Percentiles rank a stretch among this genome's conserved stretches.
Conservation (phyloP, 2,113 vertebrate genomes). For the Holacanthus passer region DNA sequence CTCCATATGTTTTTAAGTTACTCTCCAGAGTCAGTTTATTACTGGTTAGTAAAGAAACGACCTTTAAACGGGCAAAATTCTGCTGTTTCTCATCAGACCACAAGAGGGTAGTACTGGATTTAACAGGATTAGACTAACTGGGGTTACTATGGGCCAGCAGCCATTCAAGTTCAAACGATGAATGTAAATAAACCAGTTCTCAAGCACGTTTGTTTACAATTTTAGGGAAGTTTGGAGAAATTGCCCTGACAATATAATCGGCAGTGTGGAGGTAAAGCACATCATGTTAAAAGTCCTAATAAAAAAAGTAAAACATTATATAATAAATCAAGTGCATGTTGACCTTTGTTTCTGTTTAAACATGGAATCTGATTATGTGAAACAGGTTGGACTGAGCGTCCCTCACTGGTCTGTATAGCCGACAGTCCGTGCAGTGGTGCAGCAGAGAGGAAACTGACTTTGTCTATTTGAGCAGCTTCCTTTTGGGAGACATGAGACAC, state of each 20-base stretch:
- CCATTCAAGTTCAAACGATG: slow-evolving; percentile 3
- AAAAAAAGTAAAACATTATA: neutral
- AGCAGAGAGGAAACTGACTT: slow-evolving; percentile 17
- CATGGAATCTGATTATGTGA: neutral
- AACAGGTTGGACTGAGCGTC: neutral
- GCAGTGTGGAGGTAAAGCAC: neutral
- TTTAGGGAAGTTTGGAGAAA: neutral
- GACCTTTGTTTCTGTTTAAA: neutral
- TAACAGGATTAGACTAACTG: neutral
- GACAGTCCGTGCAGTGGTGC: neutral
- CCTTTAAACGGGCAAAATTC: neutral
- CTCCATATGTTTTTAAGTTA: neutral
- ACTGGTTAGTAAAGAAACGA: neutral
- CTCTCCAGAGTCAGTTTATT: neutral
- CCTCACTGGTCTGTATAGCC: neutral
- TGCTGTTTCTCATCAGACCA: slow-evolving; percentile 26
- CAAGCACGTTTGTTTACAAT: neutral
- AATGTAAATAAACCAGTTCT: neutral
- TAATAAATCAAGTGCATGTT: neutral
- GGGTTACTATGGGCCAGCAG: neutral
- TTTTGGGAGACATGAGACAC: slow-evolving; percentile 51
- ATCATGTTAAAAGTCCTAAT: neutral
- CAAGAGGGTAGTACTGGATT: slow-evolving; percentile 51
- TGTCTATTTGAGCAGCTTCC: neutral
- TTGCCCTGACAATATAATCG: neutral